Base-by-base conservation (phyloP, 2,797 vertebrate genomes). In the Scleropages formosus region DNA sequence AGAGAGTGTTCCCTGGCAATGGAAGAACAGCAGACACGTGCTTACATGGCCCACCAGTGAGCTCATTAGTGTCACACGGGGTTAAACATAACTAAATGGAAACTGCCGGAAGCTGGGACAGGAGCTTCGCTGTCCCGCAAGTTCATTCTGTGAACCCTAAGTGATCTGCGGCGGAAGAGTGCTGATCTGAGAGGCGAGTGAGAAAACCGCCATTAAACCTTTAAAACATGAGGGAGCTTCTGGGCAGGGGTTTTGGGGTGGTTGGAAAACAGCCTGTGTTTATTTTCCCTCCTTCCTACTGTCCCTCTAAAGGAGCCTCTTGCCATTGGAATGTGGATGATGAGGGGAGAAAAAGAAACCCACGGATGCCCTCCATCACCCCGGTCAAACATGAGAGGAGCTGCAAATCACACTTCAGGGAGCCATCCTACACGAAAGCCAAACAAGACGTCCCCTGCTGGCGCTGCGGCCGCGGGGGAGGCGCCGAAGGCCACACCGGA, bases 21-120 rank as follows among this genome's bases (percentile, higher is more conserved):
- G 31, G 69, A 65, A 78, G 78, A 74, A 74, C 79, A 76, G 39
- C 22, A 78, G 58, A 7, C 7, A 61, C 8, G n/a, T 61, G 59
- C 49, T 24, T 0, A 53, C 16, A 15, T 3, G 59, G 18, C 7
- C 18, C 9, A 61, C 10, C 20, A 9, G 20, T n/a, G 59, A 61
- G 8, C 18, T 61, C 53, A 56, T 56, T 56, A 56, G 59, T n/a
- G 20, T n/a, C 20, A 61, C 20, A 9, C 20, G 59, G 59, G 16
- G 3, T 61, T n/a, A 61, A 59, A 1, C 20, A 59, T 61, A 59
- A 61, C 20, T 61, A 22, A n/a, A n/a, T 56, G 3, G 8, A 69
- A 24, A 66, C 11, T 53, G 51, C 20, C 10, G 67, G 0, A 4
- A 0, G 4, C 1, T 65, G n/a, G 18, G 9, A 3, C n/a, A 39